Percentiles rank a stretch among this genome's conserved stretches.
Evolutionary conservation across 1,140 invertebrate species (phyloP).

Genomic region (Seison nebaliae): DNA sequence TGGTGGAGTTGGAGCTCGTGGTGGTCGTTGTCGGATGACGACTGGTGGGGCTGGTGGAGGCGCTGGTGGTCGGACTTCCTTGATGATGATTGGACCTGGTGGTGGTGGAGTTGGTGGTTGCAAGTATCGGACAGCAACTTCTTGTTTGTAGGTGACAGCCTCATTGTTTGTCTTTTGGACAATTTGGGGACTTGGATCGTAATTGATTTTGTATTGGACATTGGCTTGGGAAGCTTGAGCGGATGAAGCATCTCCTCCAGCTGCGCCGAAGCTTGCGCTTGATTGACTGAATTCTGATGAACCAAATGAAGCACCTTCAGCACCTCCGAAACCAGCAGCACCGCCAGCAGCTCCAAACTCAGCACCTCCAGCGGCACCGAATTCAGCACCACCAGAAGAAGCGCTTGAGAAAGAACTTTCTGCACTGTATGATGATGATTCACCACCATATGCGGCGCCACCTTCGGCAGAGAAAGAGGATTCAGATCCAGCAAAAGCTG

Average conservation of each 20-base stretch:
- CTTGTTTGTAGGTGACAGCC: constrained; percentile 4
- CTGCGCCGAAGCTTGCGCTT: too few relatives aligned
- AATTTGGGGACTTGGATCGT: constrained; percentile 5
- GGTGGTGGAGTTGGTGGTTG: constrained; percentile 9
- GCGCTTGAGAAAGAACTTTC: too few relatives aligned
- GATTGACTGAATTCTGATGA: too few relatives aligned
- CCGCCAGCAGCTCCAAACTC: background rate
- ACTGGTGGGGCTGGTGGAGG: constrained; percentile 6
- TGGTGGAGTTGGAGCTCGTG: constrained; percentile 6
- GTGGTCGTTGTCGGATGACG: constrained; percentile 11
- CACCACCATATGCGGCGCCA: too few relatives aligned
- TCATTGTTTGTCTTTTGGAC: background rate
- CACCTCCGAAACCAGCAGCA: too few relatives aligned
- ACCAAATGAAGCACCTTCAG: too few relatives aligned
- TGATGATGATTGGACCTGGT: constrained; percentile 10
- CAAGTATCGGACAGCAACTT: constrained; percentile 9
- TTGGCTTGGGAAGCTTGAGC: background rate
- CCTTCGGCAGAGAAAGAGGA: too few relatives aligned
- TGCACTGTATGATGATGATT: too few relatives aligned
- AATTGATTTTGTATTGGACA: background rate
- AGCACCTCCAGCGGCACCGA: too few relatives aligned
- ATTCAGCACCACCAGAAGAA: too few relatives aligned
- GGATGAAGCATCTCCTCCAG: too few relatives aligned
- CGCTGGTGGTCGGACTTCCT: background rate
- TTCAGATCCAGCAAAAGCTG: too few relatives aligned